phyloP scores from a whole-genome alignment of 2,888 invertebrate species.

The Adelphocoris suturalis region DNA sequence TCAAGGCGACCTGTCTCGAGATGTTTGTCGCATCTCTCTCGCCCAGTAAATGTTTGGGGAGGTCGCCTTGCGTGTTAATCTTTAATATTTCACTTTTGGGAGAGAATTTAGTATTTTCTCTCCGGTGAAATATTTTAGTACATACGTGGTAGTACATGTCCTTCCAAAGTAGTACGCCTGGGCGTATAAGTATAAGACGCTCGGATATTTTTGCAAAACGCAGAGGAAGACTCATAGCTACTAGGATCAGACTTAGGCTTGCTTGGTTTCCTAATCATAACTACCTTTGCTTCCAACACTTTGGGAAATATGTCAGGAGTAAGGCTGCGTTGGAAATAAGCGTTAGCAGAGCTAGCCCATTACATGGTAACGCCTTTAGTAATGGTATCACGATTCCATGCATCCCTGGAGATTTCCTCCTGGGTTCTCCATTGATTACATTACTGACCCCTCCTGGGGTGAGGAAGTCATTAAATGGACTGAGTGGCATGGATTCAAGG shows the following conservation, averaged over 20 bases:
- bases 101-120: no score
- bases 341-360: not conserved
- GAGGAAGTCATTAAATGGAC: not conserved
- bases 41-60: no score
- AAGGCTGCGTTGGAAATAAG: slow-evolving; percentile 19
- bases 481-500: not conserved
- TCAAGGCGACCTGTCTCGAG: no score
- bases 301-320: not conserved
- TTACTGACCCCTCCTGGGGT: slow-evolving; percentile 15
- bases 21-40: no score
- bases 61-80: no score
- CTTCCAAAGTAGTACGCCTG: no score
- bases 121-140: no score
- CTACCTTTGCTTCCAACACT: slow-evolving; percentile 33
- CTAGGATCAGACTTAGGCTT: not conserved
- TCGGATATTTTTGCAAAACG: slow-evolving; percentile 8
- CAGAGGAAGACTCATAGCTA: not conserved
- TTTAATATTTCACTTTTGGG: no score
- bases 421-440: not conserved
- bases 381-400: slow-evolving; percentile 2
- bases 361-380: not conserved
- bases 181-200: no score
- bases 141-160: no score
- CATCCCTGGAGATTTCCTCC: slow-evolving; percentile 6
- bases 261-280: slow-evolving; percentile 14